Evolutionary conservation across 2,113 vertebrate genomes (phyloP).

Genomic region (Climacteris rufus): DNA sequence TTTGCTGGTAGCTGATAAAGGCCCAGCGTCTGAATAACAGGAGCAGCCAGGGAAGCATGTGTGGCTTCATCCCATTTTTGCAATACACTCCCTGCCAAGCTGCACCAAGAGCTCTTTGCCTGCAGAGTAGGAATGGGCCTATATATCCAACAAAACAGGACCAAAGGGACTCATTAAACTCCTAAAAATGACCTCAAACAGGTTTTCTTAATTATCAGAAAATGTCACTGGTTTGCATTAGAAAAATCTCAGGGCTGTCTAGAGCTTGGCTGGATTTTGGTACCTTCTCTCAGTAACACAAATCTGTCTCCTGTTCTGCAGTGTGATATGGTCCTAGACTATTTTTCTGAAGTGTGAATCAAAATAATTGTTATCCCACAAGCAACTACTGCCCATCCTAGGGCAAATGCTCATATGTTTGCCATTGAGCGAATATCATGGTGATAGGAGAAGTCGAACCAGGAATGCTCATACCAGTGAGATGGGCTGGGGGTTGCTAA

Average conservation of each 20-base stretch:
- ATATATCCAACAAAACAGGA: background rate
- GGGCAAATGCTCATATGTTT: background rate
- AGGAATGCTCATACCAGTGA: fast-evolving
- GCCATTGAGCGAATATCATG: fast-evolving
- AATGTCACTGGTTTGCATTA: background rate
- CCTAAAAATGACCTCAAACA: background rate
- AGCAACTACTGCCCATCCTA: background rate
- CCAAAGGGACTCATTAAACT: background rate
- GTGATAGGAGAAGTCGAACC: background rate
- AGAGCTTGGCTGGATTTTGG: background rate
- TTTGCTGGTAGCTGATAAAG: conserved; percentile 27
- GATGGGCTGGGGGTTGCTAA: background rate
- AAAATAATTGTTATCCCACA: background rate
- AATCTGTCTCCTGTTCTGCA: background rate
- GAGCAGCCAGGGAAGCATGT: background rate
- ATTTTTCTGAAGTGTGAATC: background rate
- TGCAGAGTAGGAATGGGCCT: background rate
- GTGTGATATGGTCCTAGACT: background rate
- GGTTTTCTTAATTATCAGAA: background rate
- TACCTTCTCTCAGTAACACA: background rate
- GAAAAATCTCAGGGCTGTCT: background rate
- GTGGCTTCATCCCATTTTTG: background rate
- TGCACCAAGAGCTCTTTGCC: background rate
- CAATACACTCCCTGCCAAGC: background rate
- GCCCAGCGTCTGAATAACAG: background rate